phyloP scores from a whole-genome alignment of 2,888 invertebrate species.

The Lasius platythorax region DNA sequence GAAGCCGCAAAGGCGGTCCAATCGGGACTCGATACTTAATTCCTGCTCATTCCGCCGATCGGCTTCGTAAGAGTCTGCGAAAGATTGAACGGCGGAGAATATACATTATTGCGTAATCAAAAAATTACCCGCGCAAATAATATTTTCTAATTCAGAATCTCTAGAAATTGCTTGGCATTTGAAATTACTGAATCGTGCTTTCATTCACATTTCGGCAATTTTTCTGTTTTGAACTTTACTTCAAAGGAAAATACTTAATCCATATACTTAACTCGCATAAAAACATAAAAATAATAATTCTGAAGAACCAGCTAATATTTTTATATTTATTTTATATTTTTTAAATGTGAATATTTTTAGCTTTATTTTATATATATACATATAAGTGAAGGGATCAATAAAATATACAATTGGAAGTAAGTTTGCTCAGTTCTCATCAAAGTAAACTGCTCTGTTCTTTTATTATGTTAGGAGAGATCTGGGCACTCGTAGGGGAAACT shows the following conservation, averaged over 20 bases:
- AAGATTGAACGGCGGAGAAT: neutral
- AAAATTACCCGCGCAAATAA: neutral
- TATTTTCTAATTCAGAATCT: neutral
- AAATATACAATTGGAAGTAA: neutral
- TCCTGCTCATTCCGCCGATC: neutral
- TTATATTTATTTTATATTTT: neutral
- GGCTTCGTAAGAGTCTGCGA: neutral
- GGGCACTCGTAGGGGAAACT: neutral
- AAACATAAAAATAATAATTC: neutral
- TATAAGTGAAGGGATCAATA: neutral
- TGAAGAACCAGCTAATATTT: neutral
- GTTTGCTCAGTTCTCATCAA: neutral
- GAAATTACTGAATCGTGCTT: neutral
- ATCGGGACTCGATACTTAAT: slow-evolving; percentile 11
- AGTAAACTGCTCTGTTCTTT: neutral
- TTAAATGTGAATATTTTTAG: neutral
- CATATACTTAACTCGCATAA: neutral
- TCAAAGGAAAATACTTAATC: neutral
- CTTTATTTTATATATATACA: too few species aligned
- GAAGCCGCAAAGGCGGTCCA: neutral
- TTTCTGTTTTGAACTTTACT: neutral
- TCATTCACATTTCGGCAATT: neutral
- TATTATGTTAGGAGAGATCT: neutral
- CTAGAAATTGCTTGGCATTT: neutral
- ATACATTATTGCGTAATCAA: neutral